These are phyloP conservation scores for Rhabdornis inornatus DNA, from an alignment of 2,113 vertebrate species.

Conservation along the genomic window DNA sequence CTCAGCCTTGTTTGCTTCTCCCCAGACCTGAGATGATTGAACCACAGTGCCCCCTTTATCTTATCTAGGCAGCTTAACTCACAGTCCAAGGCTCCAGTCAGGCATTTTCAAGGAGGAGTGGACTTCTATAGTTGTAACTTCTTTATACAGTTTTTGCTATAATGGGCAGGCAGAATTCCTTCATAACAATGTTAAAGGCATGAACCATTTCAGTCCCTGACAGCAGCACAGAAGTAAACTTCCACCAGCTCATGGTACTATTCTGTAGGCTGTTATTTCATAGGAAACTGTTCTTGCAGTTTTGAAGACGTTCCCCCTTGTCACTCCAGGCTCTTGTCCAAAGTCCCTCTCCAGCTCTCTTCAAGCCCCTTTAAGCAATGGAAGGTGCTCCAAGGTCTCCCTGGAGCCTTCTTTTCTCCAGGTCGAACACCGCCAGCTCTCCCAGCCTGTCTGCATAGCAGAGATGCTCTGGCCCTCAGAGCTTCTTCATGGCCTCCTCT, in stretches of 20 bases:
- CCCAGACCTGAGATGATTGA: neutral
- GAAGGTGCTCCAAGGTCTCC: neutral
- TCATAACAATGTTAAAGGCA: neutral
- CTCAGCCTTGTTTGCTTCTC: neutral
- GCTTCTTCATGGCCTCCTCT: neutral
- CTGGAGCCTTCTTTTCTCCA: neutral
- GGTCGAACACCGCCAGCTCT: neutral
- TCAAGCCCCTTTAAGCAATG: neutral
- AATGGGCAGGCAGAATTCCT: neutral
- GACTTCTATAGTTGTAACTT: neutral
- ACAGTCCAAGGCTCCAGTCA: neutral
- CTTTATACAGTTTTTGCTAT: neutral
- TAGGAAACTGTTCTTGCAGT: neutral
- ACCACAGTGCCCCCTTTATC: neutral
- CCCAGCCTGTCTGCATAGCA: neutral
- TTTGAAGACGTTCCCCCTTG: neutral
- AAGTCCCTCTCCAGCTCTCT: neutral
- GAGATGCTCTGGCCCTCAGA: neutral
- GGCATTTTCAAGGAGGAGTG: neutral
- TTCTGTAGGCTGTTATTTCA: neutral
- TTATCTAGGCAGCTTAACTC: neutral
- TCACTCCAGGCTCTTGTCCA: neutral
- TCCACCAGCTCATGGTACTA: neutral
- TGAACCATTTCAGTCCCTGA: neutral
- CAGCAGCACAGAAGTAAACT: neutral